Evolutionary conservation across 2,797 vertebrate genomes (phyloP), one percentile per base, ranked within the genome.

Genomic region (Tinamus major): DNA sequence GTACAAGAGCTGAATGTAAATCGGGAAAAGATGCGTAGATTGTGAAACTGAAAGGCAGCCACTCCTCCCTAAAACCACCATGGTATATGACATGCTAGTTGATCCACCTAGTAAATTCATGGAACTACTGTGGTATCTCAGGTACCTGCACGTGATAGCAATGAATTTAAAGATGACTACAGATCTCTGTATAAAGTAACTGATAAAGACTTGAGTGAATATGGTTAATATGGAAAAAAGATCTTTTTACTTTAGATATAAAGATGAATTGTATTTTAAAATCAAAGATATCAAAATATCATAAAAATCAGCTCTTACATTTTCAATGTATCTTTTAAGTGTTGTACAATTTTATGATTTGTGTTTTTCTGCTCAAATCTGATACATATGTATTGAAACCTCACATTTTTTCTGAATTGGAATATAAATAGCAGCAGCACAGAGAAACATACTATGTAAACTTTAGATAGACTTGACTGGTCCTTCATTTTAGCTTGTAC

Each of bases 1-100:
- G 67, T 64, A 90, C 95, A 95, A 84, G 91, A 87, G 74, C 65
- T 82, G 96, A 96, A 96, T 96, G 80, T 90, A 95, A 97, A 97
- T 96, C 90, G 93, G 96, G 56, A 93, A 94, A 79, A 53, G 33
- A 92, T 90, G 79, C 20, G 42, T 62, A 2, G 35, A 71, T 33
- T 85, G 59, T 59, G 55, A 76, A 89, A 84, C 46, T 85, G 53
- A 83, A 89, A 92, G 58, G 41, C 75, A 85, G 21, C 33, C 56
- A 48, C 23, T 92, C 26, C 31, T 86, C 49, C 72, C 51, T 83
- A 53, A 91, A 91, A 33, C 33, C 46, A 53, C 9, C 0, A 3
- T 71, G 23, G 41, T 72, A 24, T 33, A 59, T 1, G 4, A 23
- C 31, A 81, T 55, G 18, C 4, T 39, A 37, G 27, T 29, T 53